Base-by-base conservation (phyloP, 2,797 vertebrate species). In the Myiothlypis chrysogaster region DNA sequence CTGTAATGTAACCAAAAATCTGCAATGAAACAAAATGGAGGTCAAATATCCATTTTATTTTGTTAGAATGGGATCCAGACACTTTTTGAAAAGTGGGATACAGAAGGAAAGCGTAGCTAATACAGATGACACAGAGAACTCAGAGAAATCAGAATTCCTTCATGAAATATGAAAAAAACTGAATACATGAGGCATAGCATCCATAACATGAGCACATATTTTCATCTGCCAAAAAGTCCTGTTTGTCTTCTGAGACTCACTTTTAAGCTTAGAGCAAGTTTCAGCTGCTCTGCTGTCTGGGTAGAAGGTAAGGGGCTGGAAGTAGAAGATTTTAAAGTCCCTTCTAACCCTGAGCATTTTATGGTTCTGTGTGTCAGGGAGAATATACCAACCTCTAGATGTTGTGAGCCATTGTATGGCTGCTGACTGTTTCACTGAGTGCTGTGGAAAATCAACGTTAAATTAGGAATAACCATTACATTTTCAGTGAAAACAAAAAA, bases 261-360 rank as follows among this genome's bases (percentile, higher is more conserved):
- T 88, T 83, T 73, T 25, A 70, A 10, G 5, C 9, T 46, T 10
- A 55, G 22, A 43, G 37, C 35, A 50, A 27, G 5, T 50, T 57
- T 25, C 18, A 49, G 32, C 4, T 18, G 14, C 24, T 73, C 8
- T 65, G 27, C 7, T 1, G 0, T 47, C 22, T 25, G 30, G 1
- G 0, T 30, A 14, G 49, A 72, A 71, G 34, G 14, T 12, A 46
- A 53, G 21, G 7, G 4, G 2, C 12, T 44, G 35, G 23, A 70
- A 70, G 49, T 4, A 22, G 23, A 55, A 6, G 14, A n/a, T 43
- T 3, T 49, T n/a, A 6, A 43, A 32, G 12, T 30, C 12, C 2
- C 12, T n/a, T 64, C 24, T 34, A 19, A 34, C 43, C 28, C 14
- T 9, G 22, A 34, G 8, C 1, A 25, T 56, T 49, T 60, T 55